phyloP scores from a whole-genome alignment of 2,888 invertebrate species.

The Tetragnatha montana region DNA sequence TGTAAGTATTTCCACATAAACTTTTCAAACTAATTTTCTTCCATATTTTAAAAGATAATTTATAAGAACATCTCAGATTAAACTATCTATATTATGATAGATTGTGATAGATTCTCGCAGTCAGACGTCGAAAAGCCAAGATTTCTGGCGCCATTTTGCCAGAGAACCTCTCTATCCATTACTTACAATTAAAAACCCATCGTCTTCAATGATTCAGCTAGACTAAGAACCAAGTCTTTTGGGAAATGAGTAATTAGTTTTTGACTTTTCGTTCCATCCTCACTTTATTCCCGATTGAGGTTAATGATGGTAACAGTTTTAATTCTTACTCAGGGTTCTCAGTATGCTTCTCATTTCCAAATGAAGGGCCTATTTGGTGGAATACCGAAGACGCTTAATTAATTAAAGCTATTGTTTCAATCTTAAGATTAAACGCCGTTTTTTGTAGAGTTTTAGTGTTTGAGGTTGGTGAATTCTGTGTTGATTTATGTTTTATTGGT shows the following conservation, averaged over 20 bases:
- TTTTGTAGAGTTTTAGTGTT: neutral
- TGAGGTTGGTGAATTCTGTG: too few species aligned
- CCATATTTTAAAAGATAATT: too few species aligned
- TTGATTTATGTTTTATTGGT: too few species aligned
- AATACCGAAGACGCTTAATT: constrained; percentile 17
- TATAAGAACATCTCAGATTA: too few species aligned
- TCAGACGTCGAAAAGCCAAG: neutral
- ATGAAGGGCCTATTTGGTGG: neutral
- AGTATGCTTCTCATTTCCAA: neutral
- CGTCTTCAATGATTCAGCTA: constrained; percentile 45
- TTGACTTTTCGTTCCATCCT: constrained; percentile 42
- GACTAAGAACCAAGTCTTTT: constrained; percentile 24
- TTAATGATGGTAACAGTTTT: constrained; percentile 46
- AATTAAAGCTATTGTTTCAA: constrained; percentile 16
- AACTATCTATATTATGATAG: too few species aligned
- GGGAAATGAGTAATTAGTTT: constrained; percentile 55
- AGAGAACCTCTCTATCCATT: constrained; percentile 5
- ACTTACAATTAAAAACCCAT: constrained; percentile 58
- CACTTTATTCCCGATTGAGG: constrained; percentile 37
- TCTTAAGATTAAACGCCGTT: neutral
- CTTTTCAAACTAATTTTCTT: too few species aligned
- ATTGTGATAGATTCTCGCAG: neutral
- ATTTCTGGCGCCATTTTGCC: constrained; percentile 1
- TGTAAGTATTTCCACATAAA: too few species aligned
- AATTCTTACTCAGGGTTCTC: neutral